phyloP scores from a whole-genome alignment of 2,113 vertebrate species.

The Henicopernis longicauda region DNA sequence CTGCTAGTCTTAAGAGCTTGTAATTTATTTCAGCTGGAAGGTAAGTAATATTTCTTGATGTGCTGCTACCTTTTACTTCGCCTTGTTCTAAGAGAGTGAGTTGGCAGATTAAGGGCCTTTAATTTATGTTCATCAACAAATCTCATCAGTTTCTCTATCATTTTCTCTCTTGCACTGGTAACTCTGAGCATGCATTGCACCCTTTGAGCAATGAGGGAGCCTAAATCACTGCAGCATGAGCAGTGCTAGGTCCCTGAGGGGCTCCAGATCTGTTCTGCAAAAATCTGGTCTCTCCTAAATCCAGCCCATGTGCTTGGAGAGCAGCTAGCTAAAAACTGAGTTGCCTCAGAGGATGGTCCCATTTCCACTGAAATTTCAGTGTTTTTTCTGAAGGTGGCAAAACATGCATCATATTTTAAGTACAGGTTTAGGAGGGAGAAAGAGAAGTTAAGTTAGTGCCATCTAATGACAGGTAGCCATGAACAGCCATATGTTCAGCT shows the following conservation, averaged over 20 bases:
- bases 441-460: not conserved
- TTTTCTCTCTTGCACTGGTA: not conserved
- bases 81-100: not conserved
- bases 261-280: not conserved
- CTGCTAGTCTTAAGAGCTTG: not conserved
- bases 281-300: not conserved
- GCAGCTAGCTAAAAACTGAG: not conserved
- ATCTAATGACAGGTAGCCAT: not conserved
- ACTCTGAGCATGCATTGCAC: not conserved
- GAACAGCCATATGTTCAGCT: not conserved
- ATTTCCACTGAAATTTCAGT: not conserved
- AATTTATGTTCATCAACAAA: not conserved
- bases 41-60: not conserved
- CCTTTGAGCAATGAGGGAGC: not conserved
- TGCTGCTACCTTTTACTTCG: not conserved
- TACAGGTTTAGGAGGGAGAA: not conserved
- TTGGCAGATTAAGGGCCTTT: slow-evolving; percentile 1
- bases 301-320: rapidly evolving
- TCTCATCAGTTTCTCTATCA: not conserved
- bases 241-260: not conserved
- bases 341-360: not conserved
- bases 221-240: not conserved
- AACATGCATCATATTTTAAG: not conserved
- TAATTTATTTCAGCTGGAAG: slow-evolving; percentile 46
- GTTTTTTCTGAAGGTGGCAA: not conserved